A percentile compares a stretch with the other conserved stretches of the same genome.
Evolutionary conservation across 2,888 invertebrate species (phyloP).

Genomic region (Sericinus montela): DNA sequence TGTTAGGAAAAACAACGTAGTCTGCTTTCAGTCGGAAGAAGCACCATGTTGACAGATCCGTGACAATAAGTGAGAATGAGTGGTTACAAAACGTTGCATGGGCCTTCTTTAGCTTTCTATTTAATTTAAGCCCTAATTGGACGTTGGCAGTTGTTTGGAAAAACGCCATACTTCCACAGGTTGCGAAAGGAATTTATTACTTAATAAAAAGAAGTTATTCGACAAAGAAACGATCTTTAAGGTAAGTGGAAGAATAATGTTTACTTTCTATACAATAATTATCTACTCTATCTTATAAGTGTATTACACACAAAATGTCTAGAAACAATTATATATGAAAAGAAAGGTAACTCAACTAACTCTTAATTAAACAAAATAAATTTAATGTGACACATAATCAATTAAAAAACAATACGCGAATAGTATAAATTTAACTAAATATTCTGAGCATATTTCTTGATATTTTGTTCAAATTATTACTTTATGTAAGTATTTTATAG

Average conservation of each 20-base stretch:
- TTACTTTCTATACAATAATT: neutral
- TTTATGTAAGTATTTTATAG: too few species aligned
- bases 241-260: neutral
- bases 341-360: too few species aligned
- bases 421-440: too few species aligned
- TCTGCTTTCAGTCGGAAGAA: neutral
- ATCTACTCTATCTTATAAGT: too few species aligned
- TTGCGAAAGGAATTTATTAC: neutral
- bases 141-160: neutral
- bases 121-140: neutral
- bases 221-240: too few species aligned
- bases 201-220: neutral
- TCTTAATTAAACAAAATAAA: too few species aligned
- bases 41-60: conserved; percentile 51
- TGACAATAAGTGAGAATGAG: conserved; percentile 46
- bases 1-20: neutral
- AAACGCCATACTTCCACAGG: neutral
- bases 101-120: conserved; percentile 21
- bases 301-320: too few species aligned
- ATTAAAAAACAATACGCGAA: too few species aligned
- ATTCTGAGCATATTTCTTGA: too few species aligned
- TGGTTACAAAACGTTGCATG: conserved; percentile 36
- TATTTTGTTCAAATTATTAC: too few species aligned
- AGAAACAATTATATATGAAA: too few species aligned
- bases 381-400: too few species aligned